Evolutionary conservation across 2,888 invertebrate species (phyloP).

Genomic region (Oscheius sp.): DNA sequence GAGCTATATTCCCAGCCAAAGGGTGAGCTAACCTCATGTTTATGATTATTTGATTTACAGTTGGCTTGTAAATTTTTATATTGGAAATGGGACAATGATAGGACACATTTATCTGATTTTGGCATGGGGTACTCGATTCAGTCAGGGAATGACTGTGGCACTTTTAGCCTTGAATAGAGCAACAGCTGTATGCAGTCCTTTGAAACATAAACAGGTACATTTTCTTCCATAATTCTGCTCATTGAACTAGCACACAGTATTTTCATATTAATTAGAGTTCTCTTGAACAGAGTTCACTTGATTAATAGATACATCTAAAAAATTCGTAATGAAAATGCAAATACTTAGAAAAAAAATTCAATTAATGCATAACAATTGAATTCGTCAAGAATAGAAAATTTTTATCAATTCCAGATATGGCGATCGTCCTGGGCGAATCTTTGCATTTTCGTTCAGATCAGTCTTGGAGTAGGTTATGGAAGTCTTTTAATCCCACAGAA

Average conservation of each 20-base stretch:
- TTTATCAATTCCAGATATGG: conserved; percentile 39
- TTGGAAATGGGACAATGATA: conserved; percentile 41
- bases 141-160: conserved; percentile 45
- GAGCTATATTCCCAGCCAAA: conserved; percentile 42
- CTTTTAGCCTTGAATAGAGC: conserved; percentile 45
- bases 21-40: neutral
- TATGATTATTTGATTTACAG: conserved; percentile 31
- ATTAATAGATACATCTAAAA: too few relatives aligned
- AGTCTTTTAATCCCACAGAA: conserved; percentile 34
- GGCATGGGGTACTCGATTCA: conserved; percentile 44
- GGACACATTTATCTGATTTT: conserved; percentile 47
- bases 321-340: too few relatives aligned
- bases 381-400: neutral
- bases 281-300: too few relatives aligned
- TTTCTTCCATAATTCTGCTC: too few relatives aligned
- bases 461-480: conserved; percentile 36
- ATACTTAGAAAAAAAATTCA: too few relatives aligned
- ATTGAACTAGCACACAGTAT: too few relatives aligned
- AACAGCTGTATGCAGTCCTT: conserved; percentile 48
- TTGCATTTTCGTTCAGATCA: conserved; percentile 39
- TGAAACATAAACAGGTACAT: conserved; percentile 44
- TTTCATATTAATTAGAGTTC: too few relatives aligned
- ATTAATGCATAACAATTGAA: too few relatives aligned
- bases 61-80: conserved; percentile 43
- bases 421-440: conserved; percentile 35